Conservation (phyloP, 2,888 invertebrate species). For the Spilarctia lutea region DNA sequence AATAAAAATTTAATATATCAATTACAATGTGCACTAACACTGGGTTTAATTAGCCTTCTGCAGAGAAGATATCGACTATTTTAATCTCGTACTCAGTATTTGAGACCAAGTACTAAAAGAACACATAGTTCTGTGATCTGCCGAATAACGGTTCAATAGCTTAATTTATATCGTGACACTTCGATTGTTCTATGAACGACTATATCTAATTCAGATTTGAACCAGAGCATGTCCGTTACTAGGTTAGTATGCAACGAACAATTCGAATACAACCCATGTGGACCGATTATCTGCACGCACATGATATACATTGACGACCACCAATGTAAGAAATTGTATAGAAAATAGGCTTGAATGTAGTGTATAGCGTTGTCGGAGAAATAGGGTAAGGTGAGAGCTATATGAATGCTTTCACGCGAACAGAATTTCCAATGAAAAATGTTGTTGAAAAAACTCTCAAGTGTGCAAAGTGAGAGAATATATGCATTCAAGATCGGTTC, state of each 20-base stretch:
- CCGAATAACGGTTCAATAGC: slow-evolving; percentile 32
- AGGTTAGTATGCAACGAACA: slow-evolving; percentile 60
- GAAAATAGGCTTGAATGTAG: slow-evolving; percentile 55
- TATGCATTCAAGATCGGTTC: slow-evolving; percentile 55
- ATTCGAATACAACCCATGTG: slow-evolving; percentile 31
- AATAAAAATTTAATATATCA: not conserved
- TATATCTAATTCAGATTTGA: slow-evolving; percentile 49
- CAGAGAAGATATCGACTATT: too few relatives aligned
- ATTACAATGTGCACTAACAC: not conserved
- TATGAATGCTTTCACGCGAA: slow-evolving; percentile 65
- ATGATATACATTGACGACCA: slow-evolving; percentile 51
- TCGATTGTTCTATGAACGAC: slow-evolving; percentile 49
- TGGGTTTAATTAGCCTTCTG: not conserved
- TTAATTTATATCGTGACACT: slow-evolving; percentile 37
- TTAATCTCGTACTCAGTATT: too few relatives aligned
- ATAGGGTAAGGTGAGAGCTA: slow-evolving; percentile 66
- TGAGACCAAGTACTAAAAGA: slow-evolving; percentile 19
- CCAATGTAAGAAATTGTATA: slow-evolving; percentile 32
- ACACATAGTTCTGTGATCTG: slow-evolving; percentile 26
- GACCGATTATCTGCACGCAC: slow-evolving; percentile 35
- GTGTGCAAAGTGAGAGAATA: slow-evolving; percentile 38
- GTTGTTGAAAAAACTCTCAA: slow-evolving; percentile 62
- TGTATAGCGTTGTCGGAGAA: slow-evolving; percentile 43
- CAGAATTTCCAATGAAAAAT: slow-evolving; percentile 78
- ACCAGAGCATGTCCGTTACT: slow-evolving; percentile 64